Evolutionary conservation across 2,797 vertebrate genomes (phyloP), one percentile per base, ranked within the genome.

Genomic region (Onychomys torridus): DNA sequence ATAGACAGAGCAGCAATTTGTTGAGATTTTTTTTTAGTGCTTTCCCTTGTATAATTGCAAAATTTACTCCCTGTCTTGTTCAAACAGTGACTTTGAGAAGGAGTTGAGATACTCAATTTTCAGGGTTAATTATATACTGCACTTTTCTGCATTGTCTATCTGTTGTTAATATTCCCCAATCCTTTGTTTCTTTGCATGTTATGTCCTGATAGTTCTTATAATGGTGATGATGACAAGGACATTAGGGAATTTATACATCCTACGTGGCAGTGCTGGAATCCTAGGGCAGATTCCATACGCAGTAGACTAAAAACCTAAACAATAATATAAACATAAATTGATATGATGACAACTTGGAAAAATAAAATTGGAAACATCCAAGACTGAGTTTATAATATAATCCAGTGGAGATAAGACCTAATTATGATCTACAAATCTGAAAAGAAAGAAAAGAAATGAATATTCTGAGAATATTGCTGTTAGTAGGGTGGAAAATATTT

Each of bases 261-360:
- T 88, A 40, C 9, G 2, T 43, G 7, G 6, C 23, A 61, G 43
- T 27, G 29, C 32, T 37, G 57, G 29, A 6, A n/a, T 13, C 76
- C 27, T 49, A 78, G 49, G 21, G 6, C 0, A 27, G 12, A 13
- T 34, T 21, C 0, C 0, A 43, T n/a, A 59, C 6, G 16, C 5
- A 61, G 6, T 13, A 83, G 5, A 82, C 77, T 7, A 95, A 61
- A 2, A 55, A 63, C 16, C 55, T 3, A 59, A 34, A 55, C 49
- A 91, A 32, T 5, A 69, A 67, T 3, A n/a, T 43, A 34, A 86
- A 82, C 5, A 10, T 25, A 73, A 75, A 73, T 46, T 55, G 6
- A 9, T 43, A 87, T 2, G 5, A 86, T 9, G 7, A 37, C 17
- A 49, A 85, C 10, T 5, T 63, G 37, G 40, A 83, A 83, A 83